Evolutionary conservation across 92 coral and sea anemone species (phyloP).

Genomic region (Epizoanthus stellaris): DNA sequence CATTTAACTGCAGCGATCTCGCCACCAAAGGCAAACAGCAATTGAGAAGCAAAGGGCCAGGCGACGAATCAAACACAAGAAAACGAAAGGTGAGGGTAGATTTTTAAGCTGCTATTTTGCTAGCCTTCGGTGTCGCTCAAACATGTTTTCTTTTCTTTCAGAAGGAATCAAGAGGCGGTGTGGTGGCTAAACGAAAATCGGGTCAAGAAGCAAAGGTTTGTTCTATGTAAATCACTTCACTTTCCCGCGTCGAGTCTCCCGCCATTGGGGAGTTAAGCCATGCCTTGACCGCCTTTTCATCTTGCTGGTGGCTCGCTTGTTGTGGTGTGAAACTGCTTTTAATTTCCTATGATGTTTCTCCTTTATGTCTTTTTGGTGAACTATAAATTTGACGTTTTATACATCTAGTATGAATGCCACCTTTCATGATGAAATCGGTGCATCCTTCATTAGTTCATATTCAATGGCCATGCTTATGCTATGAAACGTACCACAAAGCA

Average conservation of each 20-base stretch:
- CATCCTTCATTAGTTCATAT: neutral
- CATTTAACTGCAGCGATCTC: conserved; percentile 51
- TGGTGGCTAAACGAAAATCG: conserved; percentile 57
- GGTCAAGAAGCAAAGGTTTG: conserved; percentile 60
- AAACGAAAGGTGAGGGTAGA: conserved; percentile 63
- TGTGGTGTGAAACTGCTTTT: neutral
- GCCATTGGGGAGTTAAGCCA: conserved; percentile 42
- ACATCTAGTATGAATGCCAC: neutral
- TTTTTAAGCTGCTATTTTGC: neutral
- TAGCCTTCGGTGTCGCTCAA: neutral
- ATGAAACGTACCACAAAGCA: conserved; percentile 1
- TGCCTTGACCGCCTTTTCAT: conserved; percentile 3
- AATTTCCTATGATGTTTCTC: neutral
- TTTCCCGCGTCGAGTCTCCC: conserved; percentile 71
- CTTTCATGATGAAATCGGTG: neutral
- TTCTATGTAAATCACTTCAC: conserved; percentile 21
- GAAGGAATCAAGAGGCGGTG: conserved; percentile 57
- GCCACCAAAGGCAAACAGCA: conserved; percentile 62
- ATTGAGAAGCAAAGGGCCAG: conserved; percentile 45
- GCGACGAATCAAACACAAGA: conserved; percentile 55
- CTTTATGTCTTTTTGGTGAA: neutral
- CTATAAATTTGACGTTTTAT: neutral
- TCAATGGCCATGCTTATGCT: neutral
- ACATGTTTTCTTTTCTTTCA: conserved; percentile 26
- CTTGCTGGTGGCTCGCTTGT: neutral